Percentiles rank a stretch among this genome's conserved stretches.
Conservation (phyloP, 35 echinoderm and acorn worm genomes). For the Heliocidaris erythrogramma region DNA sequence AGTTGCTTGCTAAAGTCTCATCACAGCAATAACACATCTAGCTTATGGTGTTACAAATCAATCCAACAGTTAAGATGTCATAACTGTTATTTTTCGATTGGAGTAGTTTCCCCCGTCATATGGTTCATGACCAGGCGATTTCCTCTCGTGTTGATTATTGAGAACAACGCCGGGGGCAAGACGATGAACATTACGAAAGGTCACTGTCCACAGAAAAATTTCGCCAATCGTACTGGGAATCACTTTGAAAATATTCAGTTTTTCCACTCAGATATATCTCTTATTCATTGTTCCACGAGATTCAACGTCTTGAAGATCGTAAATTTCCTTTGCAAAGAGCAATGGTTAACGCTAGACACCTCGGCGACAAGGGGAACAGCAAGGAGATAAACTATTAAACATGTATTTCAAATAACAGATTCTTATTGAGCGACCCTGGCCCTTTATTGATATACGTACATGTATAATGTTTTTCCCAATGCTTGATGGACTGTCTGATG, state of each 20-base stretch:
- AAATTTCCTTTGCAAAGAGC: no score
- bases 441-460: background rate
- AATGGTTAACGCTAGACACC: background rate
- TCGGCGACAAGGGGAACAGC: background rate
- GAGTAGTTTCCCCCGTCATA: background rate
- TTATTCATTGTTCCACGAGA: no score
- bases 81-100: background rate
- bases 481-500: background rate
- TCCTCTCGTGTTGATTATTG: background rate
- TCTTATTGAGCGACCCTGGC: no score
- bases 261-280: no score
- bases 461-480: background rate
- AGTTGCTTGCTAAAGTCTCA: background rate
- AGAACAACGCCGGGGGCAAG: background rate
- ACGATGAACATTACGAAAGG: background rate
- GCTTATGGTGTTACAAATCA: background rate
- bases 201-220: background rate
- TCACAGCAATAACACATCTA: background rate
- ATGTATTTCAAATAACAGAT: no score
- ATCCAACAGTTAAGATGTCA: background rate
- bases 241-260: no score
- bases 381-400: background rate
- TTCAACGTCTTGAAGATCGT: no score
- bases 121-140: background rate
- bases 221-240: background rate